phyloP scores from a whole-genome alignment of 1,140 invertebrate genomes.

The Eciton burchellii region DNA sequence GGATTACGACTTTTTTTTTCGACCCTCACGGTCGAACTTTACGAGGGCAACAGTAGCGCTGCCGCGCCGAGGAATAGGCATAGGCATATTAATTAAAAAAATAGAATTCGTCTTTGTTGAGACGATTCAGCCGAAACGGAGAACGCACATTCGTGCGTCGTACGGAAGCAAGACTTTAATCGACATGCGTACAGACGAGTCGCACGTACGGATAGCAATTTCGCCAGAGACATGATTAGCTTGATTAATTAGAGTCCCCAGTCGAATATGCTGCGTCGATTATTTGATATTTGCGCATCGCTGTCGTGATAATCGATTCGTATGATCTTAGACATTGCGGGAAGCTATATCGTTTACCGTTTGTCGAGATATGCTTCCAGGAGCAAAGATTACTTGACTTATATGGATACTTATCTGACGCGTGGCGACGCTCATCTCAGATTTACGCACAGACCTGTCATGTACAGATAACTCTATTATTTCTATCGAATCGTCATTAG shows the following conservation, averaged over 20 bases:
- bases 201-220: conserved; percentile 42
- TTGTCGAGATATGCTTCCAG: not conserved
- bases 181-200: conserved; percentile 20
- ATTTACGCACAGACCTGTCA: not conserved
- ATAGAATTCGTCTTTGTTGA: conserved; percentile 29
- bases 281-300: conserved; percentile 44
- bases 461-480: not conserved
- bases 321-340: not conserved
- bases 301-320: conserved; percentile 29
- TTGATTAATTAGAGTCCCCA: conserved; percentile 49
- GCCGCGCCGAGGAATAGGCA: conserved; percentile 43
- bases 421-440: too few relatives aligned
- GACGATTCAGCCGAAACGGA: conserved; percentile 25
- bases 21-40: conserved; percentile 16
- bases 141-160: conserved; percentile 39
- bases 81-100: conserved; percentile 61
- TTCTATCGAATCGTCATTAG: not conserved
- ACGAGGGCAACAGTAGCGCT: conserved; percentile 1
- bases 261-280: conserved; percentile 32
- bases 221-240: conserved; percentile 35
- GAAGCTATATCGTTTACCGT: not conserved
- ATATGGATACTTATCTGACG: not conserved
- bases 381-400: not conserved
- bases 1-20: conserved; percentile 50
- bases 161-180: conserved; percentile 52